Percentiles rank a stretch among this genome's conserved stretches.
phyloP scores from a whole-genome alignment of 2,888 invertebrate species.

The Spodoptera exigua region DNA sequence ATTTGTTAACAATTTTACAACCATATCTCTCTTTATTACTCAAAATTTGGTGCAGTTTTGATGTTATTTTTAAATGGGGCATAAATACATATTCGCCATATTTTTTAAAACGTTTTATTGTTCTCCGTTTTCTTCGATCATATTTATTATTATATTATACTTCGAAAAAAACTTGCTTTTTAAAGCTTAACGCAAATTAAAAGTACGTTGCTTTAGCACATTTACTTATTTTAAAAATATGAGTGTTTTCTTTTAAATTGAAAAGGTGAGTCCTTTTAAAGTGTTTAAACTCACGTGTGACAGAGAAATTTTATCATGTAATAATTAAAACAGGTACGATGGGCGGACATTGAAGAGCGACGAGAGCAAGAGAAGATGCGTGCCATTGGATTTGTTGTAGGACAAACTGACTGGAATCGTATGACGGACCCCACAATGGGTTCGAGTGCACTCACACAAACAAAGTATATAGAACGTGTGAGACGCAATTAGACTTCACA shows the following conservation, averaged over 20 bases:
- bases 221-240: slow-evolving; percentile 15
- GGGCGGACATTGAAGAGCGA: slow-evolving; percentile 99
- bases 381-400: slow-evolving; percentile 98
- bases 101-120: slow-evolving; percentile 7
- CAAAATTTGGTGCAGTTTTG: slow-evolving; percentile 17
- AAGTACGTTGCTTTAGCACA: slow-evolving; percentile 17
- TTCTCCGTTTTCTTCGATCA: slow-evolving; percentile 5
- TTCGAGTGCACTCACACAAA: slow-evolving; percentile 96
- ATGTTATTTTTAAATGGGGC: slow-evolving; percentile 8
- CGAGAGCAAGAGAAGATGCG: slow-evolving; percentile 97
- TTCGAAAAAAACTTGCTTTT: slow-evolving; percentile 9
- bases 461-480: slow-evolving; percentile 95
- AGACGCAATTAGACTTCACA: slow-evolving; percentile 64
- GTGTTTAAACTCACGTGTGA: slow-evolving; percentile 49
- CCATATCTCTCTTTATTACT: slow-evolving; percentile 53
- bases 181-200: slow-evolving; percentile 11
- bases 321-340: slow-evolving; percentile 94
- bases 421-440: slow-evolving; percentile 98
- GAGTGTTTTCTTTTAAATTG: slow-evolving; percentile 28
- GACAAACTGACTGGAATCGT: slow-evolving; percentile 98
- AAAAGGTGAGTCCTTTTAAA: slow-evolving; percentile 64
- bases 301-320: slow-evolving; percentile 77
- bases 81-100: background rate
- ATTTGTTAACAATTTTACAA: slow-evolving; percentile 60
- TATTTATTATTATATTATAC: no score